phyloP scores from a whole-genome alignment of 1,140 invertebrate species.

The Cotesia vestalis region DNA sequence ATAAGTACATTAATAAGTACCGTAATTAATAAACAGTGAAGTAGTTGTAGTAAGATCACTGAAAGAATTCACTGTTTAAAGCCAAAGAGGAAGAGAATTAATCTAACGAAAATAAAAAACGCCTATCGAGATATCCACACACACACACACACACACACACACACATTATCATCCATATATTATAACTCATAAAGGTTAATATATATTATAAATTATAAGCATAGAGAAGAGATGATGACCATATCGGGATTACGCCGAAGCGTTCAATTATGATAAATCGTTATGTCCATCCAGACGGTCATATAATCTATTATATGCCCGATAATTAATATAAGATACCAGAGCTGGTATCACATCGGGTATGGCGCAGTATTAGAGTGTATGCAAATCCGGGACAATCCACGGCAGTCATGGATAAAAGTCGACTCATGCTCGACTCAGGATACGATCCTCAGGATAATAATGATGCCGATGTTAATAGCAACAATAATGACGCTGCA shows the following conservation, averaged over 20 bases:
- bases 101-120: no score
- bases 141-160: no score
- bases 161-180: no score
- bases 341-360: not conserved
- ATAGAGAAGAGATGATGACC: not conserved
- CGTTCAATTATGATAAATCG: conserved; percentile 24
- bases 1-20: no score
- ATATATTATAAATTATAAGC: not conserved
- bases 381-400: conserved; percentile 16
- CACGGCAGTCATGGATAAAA: conserved; percentile 28
- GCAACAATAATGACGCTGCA: conserved; percentile 8
- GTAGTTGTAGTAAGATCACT: no score
- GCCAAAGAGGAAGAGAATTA: no score
- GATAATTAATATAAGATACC: conserved; percentile 19
- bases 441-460: conserved; percentile 12
- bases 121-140: no score
- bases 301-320: conserved; percentile 23
- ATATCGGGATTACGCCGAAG: conserved; percentile 12
- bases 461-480: not conserved
- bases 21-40: no score
- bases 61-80: no score
- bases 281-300: not conserved
- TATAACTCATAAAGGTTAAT: not conserved
- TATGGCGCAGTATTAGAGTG: not conserved
- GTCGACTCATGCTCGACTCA: conserved; percentile 3